Evolutionary conservation across 1,140 invertebrate species (phyloP), one percentile per base, ranked within the genome.

Genomic region (Bombus breviceps): DNA sequence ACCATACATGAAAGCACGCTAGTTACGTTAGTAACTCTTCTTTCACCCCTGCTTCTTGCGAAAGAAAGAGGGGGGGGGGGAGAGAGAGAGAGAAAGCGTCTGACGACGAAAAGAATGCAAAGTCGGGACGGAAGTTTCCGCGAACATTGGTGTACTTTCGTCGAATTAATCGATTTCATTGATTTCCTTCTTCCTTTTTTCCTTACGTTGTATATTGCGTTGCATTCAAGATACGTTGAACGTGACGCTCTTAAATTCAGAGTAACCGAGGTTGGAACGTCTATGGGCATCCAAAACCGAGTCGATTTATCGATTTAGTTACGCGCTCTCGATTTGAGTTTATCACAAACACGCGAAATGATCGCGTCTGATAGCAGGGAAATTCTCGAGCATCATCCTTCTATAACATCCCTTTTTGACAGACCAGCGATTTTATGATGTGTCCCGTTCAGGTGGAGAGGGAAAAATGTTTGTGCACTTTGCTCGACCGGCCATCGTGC

Each of bases 1-100:
- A 92, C 92, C 94, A 93, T 95, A 95, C 92, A 94, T 92, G 92
- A 82, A 93, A 94, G 93, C 91, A 94, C 81, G 92, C 93, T 92
- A 94, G 89, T 95, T 94, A 94, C 82, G 75, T 80, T 81, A 81
- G 85, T 71, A 74, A 88, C 82, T 76, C 68, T 90, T 78, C 80
- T 90, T 90, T 91, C 81, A 81, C 78, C 85, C 71, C 64, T 80
- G 39, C 39, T 83, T 86, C n/a, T 34, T 53, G 22, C 47, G 73
- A 43, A 22, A 73, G 32, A n/a, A 22, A 53, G 81, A 25, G 57
- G 1, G 57, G 9, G 2, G 10, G 8, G 28, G 57, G 28, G 57
- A 10, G 25, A 28, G 57, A 28, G 57, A 59, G 57, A 57, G 53
- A 41, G 8, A 10, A 8, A 22, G 72, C 62, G 57, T 68, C 77